A percentile compares a stretch with the other conserved stretches of the same genome.
phyloP scores from a whole-genome alignment of 2,888 invertebrate species.

The Dryadula phaetusa region DNA sequence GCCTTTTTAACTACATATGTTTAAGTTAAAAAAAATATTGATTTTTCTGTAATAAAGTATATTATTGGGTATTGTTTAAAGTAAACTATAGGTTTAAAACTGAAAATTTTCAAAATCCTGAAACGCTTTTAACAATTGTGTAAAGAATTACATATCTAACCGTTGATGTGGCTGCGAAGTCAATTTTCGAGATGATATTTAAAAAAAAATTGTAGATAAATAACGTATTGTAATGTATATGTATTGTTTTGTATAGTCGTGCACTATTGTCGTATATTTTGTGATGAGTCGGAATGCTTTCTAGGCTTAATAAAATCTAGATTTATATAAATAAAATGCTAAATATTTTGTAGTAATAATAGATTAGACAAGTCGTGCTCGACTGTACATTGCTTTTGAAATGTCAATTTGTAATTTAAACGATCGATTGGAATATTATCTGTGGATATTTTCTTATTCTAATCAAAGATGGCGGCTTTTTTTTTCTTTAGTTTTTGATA shows the following conservation, averaged over 20 bases:
- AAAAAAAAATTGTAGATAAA: slow-evolving; percentile 53
- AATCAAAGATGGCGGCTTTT: slow-evolving; percentile 1
- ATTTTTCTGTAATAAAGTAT: slow-evolving; percentile 3
- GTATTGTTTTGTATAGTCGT: slow-evolving; percentile 62
- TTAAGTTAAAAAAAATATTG: background rate
- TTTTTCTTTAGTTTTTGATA: slow-evolving; percentile 17
- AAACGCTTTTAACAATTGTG: slow-evolving; percentile 33
- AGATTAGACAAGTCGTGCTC: slow-evolving; percentile 57
- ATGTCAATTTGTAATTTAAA: slow-evolving; percentile 59
- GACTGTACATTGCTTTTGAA: slow-evolving; percentile 59
- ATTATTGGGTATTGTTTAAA: background rate
- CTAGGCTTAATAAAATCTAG: slow-evolving; percentile 58
- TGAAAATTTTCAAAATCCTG: slow-evolving; percentile 24
- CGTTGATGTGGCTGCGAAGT: slow-evolving; percentile 47
- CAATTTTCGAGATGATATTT: slow-evolving; percentile 56
- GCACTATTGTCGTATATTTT: slow-evolving; percentile 67
- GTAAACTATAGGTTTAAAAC: background rate
- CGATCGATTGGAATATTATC: slow-evolving; percentile 22
- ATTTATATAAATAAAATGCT: slow-evolving; percentile 51
- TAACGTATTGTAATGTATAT: slow-evolving; percentile 32
- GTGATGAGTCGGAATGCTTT: slow-evolving; percentile 62
- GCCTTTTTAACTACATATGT: slow-evolving; percentile 4
- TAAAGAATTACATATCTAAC: slow-evolving; percentile 46
- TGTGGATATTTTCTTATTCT: slow-evolving; percentile 17
- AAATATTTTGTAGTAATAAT: slow-evolving; percentile 46